Evolutionary conservation across 2,888 invertebrate genomes (phyloP), one percentile per base, ranked within the genome.

Genomic region (Tachystola acroxantha): DNA sequence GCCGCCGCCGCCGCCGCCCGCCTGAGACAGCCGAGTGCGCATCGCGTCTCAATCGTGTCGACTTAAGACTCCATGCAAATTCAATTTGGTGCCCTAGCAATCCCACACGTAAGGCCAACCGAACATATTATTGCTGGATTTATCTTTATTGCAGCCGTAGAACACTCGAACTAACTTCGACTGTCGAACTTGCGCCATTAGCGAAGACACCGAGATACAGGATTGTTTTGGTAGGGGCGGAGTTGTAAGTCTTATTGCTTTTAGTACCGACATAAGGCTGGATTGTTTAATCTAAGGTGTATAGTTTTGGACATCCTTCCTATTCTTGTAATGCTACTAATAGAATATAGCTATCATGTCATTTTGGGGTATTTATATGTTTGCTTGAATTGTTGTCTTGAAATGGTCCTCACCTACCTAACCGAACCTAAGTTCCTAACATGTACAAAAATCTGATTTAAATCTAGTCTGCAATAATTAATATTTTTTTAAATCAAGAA

Each of bases 241-340:
- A 84, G 79, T 82, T 81, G 81, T 84, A 81, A 86, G 84, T 85
- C 86, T 85, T 86, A 85, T 84, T 82, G 82, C 84, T 82, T 82
- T 84, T 75, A 72, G 78, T 80, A 73, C 67, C 64, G 57, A 57
- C 65, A 58, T 64, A 77, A 74, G 77, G 75, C 70, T 70, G 69
- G 69, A 78, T 81, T 75, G 78, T 71, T 81, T 85, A 84, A 85
- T 84, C 82, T 79, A 68, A 74, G 72, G 69, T 76, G 68, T 59
- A 53, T 64, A 64, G 64, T 63, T 69, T 62, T 57, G 64, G 11
- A 27, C 27, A 24, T 24, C n/a, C 24, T 10, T 27, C 10, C 27
- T 27, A 24, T 24, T 24, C 24, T 6, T 24, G 2, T 24, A 24
- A 24, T 26, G 25, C 34, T 31, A 31, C 25, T 40, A 42, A 42